phyloP scores from a whole-genome alignment of 2,888 invertebrate species.

The Xanthorhoe designata region DNA sequence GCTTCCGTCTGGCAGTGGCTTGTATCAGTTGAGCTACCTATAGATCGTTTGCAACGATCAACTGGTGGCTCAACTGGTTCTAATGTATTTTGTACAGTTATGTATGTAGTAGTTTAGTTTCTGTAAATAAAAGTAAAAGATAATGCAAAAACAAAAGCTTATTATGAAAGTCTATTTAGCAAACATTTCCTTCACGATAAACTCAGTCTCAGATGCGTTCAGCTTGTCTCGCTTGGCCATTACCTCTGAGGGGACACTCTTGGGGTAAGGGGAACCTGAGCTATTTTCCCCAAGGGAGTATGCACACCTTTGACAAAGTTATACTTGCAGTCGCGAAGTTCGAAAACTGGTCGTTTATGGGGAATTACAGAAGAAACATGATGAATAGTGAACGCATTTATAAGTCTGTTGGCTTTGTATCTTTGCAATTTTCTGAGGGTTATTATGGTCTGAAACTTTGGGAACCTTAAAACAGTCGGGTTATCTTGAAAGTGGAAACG shows the following conservation, averaged over 20 bases:
- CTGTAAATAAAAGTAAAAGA: no score
- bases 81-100: no score
- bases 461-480: background rate
- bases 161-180: conserved; percentile 9
- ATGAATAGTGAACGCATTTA: conserved; percentile 9
- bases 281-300: conserved; percentile 66
- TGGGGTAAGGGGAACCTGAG: conserved; percentile 61
- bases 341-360: background rate
- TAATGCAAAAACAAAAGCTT: no score
- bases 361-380: background rate
- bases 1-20: no score
- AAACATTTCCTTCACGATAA: conserved; percentile 46
- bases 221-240: conserved; percentile 58
- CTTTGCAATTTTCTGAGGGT: conserved; percentile 4
- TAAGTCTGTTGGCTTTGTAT: conserved; percentile 16
- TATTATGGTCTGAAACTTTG: conserved; percentile 12
- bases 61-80: no score
- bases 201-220: conserved; percentile 55
- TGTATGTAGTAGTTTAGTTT: no score
- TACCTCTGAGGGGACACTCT: conserved; percentile 55
- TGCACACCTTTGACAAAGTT: conserved; percentile 32
- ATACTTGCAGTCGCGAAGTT: conserved; percentile 13
- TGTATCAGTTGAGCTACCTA: no score
- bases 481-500: background rate
- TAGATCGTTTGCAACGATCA: no score